These are phyloP conservation scores for Antheraea mylitta DNA, from an alignment of 1,140 invertebrate genomes.

Conservation along the genomic window DNA sequence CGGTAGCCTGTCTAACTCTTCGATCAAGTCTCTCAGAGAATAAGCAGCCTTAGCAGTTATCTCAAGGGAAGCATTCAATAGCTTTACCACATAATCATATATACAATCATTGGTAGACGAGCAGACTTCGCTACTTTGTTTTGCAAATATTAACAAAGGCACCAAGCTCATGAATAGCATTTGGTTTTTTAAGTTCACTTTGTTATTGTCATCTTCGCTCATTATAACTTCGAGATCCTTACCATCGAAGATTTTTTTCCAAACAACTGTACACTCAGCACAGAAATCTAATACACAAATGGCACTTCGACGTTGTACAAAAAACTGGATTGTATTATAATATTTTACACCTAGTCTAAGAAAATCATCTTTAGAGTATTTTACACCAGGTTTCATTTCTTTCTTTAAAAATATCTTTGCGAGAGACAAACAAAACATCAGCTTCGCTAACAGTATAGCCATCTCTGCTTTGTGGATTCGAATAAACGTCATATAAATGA, in stretches of 20 bases:
- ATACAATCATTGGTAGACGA: slow-evolving; percentile 72
- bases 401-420: slow-evolving; percentile 47
- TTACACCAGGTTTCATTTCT: slow-evolving; percentile 32
- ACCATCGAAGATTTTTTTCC: slow-evolving; percentile 42
- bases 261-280: slow-evolving; percentile 51
- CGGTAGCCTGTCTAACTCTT: slow-evolving; percentile 75
- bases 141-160: slow-evolving; percentile 79
- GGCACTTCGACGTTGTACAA: slow-evolving; percentile 40
- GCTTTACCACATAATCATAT: slow-evolving; percentile 81
- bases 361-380: slow-evolving; percentile 48
- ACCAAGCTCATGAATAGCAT: slow-evolving; percentile 81
- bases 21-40: slow-evolving; percentile 77
- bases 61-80: slow-evolving; percentile 81
- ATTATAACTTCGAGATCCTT: slow-evolving; percentile 25
- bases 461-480: slow-evolving; percentile 48
- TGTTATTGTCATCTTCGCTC: slow-evolving; percentile 22
- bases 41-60: slow-evolving; percentile 82
- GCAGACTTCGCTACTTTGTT: slow-evolving; percentile 39
- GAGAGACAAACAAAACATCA: slow-evolving; percentile 49
- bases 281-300: slow-evolving; percentile 51
- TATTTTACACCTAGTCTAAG: slow-evolving; percentile 47
- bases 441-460: slow-evolving; percentile 36
- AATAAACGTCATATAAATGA: slow-evolving; percentile 43
- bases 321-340: slow-evolving; percentile 54
- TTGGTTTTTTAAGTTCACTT: slow-evolving; percentile 68